These are phyloP conservation scores for Natator depressus DNA, from an alignment of 2,113 vertebrate genomes.

Conservation along the genomic window DNA sequence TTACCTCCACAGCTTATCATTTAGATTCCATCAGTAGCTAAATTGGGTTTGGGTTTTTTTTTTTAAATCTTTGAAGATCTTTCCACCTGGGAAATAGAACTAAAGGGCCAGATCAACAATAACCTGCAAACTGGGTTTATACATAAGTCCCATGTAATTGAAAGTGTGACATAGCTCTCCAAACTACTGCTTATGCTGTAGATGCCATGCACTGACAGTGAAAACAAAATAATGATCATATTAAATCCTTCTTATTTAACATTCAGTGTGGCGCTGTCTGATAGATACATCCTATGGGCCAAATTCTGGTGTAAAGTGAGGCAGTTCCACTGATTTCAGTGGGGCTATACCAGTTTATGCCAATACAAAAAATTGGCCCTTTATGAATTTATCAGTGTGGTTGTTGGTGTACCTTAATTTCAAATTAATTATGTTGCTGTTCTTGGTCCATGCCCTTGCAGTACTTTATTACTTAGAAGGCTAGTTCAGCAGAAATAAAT, in stretches of 20 bases:
- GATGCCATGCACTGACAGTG: background rate
- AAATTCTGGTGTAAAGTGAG: constrained; percentile 53
- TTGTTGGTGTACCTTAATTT: constrained; percentile 68
- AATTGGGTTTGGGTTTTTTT: background rate
- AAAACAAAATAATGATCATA: background rate
- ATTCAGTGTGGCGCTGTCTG: background rate
- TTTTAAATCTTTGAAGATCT: constrained; percentile 5
- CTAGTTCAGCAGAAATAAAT: constrained; percentile 75
- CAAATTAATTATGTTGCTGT: constrained; percentile 66
- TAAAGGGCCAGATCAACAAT: constrained; percentile 11
- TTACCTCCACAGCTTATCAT: background rate
- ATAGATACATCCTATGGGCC: background rate
- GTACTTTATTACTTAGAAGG: constrained; percentile 68
- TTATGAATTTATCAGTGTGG: constrained; percentile 67
- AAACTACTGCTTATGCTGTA: constrained; percentile 37
- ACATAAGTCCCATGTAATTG: constrained; percentile 20
- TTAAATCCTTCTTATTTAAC: background rate
- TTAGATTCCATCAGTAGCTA: background rate
- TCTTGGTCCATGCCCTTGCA: constrained; percentile 65
- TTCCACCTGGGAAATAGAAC: background rate
- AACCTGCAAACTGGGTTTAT: constrained; percentile 57
- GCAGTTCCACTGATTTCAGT: constrained; percentile 52
- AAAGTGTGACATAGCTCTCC: constrained; percentile 16
- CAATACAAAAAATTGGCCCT: constrained; percentile 39
- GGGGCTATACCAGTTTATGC: constrained; percentile 41